Percentiles rank a stretch among this genome's conserved stretches.
phyloP scores from a whole-genome alignment of 1,140 invertebrate species.

The Drosophila cardini region DNA sequence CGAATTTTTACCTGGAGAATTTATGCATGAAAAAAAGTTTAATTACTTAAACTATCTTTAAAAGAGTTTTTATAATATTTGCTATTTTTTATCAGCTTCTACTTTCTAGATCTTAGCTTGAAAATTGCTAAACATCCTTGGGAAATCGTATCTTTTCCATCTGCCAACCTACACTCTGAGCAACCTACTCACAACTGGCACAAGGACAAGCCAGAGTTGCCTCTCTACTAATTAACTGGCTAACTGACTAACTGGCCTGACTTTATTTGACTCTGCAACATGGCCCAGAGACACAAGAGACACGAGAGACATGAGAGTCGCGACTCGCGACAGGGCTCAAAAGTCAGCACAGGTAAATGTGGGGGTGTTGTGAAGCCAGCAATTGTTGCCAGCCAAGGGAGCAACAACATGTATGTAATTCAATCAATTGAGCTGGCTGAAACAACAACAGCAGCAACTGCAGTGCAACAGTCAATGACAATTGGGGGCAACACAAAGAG shows the following conservation, averaged over 20 bases:
- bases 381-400: slow-evolving; percentile 36
- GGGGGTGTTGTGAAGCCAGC: slow-evolving; percentile 53
- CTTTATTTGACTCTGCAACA: slow-evolving; percentile 48
- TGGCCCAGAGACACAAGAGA: slow-evolving; percentile 46
- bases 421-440: slow-evolving; percentile 72
- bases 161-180: slow-evolving; percentile 33
- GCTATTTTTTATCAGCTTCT: not conserved
- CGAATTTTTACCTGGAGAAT: not conserved
- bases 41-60: not conserved
- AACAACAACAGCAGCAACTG: slow-evolving; percentile 45
- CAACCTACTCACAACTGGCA: slow-evolving; percentile 69
- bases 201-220: slow-evolving; percentile 60
- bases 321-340: slow-evolving; percentile 49
- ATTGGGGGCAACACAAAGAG: slow-evolving; percentile 66
- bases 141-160: slow-evolving; percentile 18
- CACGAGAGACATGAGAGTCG: slow-evolving; percentile 34
- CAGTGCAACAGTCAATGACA: slow-evolving; percentile 66
- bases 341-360: slow-evolving; percentile 54
- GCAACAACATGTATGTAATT: slow-evolving; percentile 70
- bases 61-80: not conserved
- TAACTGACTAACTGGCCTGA: slow-evolving; percentile 58
- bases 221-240: slow-evolving; percentile 77
- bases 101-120: not conserved
- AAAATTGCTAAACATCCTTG: slow-evolving; percentile 52
- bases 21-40: not conserved